Evolutionary conservation across 2,888 invertebrate species (phyloP).

Genomic region (Apodemia zela): DNA sequence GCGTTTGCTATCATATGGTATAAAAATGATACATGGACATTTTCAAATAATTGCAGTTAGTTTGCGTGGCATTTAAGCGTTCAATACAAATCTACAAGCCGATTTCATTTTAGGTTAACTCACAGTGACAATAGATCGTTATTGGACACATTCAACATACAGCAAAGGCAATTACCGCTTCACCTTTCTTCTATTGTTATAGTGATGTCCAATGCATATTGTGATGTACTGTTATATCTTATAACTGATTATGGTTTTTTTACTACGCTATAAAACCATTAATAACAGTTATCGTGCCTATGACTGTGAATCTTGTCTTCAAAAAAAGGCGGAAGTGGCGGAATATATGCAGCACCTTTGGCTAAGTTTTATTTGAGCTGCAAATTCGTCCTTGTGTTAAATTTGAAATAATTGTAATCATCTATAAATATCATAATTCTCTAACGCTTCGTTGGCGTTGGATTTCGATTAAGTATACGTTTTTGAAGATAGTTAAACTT

Average conservation of each 20-base stretch:
- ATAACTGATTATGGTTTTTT: not conserved
- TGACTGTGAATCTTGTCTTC: not conserved
- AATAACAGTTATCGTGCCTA: not conserved
- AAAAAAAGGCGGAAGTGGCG: too few species aligned
- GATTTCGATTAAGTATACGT: too few species aligned
- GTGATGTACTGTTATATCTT: not conserved
- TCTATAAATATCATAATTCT: too few species aligned
- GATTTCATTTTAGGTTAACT: slow-evolving; percentile 6
- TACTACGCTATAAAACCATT: not conserved
- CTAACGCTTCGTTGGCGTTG: too few species aligned
- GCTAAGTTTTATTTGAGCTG: too few species aligned
- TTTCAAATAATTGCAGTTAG: too few species aligned
- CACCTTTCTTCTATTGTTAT: not conserved
- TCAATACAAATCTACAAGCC: not conserved
- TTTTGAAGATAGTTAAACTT: too few species aligned
- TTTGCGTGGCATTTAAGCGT: not conserved
- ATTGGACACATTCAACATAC: not conserved
- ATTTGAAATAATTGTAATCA: not conserved
- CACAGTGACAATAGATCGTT: slow-evolving; percentile 2
- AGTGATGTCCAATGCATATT: not conserved
- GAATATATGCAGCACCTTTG: too few species aligned
- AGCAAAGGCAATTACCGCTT: not conserved
- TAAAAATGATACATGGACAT: too few species aligned
- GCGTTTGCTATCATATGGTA: too few species aligned
- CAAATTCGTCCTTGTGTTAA: not conserved